Percentiles rank a stretch among this genome's conserved stretches.
Conservation (phyloP, 2,797 vertebrate genomes). For the Aphelocoma californica region DNA sequence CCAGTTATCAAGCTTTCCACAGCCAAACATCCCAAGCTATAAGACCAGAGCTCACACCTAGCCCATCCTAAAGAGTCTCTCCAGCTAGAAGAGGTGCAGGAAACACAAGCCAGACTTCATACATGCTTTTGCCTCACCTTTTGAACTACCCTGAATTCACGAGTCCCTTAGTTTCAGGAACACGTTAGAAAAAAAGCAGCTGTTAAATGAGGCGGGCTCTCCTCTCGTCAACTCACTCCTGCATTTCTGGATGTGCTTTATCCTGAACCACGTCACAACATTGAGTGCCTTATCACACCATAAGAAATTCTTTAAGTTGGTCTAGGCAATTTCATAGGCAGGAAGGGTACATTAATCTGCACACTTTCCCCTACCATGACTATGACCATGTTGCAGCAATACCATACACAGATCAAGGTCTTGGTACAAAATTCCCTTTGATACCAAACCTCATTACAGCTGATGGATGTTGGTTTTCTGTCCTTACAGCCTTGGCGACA, state of each 20-base stretch:
- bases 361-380: slow-evolving; percentile 3
- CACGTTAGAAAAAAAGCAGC: rapidly evolving
- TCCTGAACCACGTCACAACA: background rate
- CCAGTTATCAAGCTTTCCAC: background rate
- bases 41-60: background rate
- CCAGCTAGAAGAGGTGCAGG: background rate
- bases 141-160: background rate
- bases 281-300: background rate
- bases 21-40: background rate
- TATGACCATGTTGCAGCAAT: slow-evolving; percentile 11
- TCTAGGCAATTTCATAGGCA: background rate
- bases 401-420: slow-evolving; percentile 41
- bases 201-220: background rate
- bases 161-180: background rate
- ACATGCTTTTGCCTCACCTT: background rate
- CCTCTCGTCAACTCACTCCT: background rate
- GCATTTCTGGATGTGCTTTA: background rate
- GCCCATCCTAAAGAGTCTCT: background rate
- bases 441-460: background rate
- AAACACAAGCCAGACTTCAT: background rate
- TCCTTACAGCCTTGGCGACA: background rate
- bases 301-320: background rate
- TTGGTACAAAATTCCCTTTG: slow-evolving; percentile 21
- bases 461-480: background rate
- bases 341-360: background rate